Conservation (phyloP, 2,797 vertebrate species). For the Phylloscopus collybita region DNA sequence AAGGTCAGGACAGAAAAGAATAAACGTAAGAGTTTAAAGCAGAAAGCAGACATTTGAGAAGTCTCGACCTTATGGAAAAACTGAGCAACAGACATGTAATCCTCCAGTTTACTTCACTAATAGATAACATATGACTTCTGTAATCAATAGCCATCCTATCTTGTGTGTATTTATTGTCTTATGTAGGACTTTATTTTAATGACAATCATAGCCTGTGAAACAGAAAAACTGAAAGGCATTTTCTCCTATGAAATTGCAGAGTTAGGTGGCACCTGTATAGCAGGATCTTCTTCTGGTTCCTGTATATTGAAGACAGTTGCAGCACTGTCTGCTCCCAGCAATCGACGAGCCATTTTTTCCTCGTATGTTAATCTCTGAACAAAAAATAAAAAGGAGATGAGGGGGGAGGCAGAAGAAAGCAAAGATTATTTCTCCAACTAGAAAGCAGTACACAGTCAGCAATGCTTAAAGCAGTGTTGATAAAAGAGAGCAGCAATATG, state of each 20-base stretch:
- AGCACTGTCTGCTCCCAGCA: constrained; percentile 94
- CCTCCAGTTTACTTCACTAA: constrained; percentile 6
- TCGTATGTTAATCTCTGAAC: constrained; percentile 96
- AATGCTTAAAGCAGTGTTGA: not conserved
- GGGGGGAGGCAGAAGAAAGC: not conserved
- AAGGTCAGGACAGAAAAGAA: constrained; percentile 26
- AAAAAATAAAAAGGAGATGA: not conserved
- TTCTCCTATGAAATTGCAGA: not conserved
- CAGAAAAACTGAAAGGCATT: not conserved
- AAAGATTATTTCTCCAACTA: not conserved
- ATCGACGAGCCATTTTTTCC: constrained; percentile 97
- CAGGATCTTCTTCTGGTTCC: constrained; percentile 88
- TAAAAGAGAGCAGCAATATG: not conserved
- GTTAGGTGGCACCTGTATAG: constrained; percentile 81
- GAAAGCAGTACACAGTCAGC: not conserved
- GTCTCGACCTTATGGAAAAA: constrained; percentile 35
- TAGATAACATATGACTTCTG: not conserved
- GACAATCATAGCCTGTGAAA: not conserved
- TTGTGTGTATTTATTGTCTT: not conserved
- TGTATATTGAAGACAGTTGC: constrained; percentile 92
- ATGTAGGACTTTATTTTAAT: not conserved
- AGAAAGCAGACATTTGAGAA: constrained; percentile 25
- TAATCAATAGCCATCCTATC: not conserved
- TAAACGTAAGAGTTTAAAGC: constrained; percentile 5
- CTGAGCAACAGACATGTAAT: not conserved